Base-by-base conservation (phyloP, 1,140 invertebrate species). In the Uloborus diversus region DNA sequence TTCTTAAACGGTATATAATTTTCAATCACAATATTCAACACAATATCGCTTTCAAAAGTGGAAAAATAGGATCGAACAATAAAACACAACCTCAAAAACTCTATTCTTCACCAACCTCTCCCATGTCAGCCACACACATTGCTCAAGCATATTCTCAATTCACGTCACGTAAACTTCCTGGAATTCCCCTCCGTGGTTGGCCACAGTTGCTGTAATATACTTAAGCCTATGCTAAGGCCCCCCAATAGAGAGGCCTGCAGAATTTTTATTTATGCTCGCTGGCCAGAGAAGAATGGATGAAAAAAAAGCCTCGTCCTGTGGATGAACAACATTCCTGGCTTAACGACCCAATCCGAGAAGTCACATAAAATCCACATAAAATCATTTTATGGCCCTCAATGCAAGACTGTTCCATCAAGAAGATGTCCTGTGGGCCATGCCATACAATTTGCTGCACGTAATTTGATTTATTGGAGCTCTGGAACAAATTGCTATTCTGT, bases 381-480 rank as follows among this genome's bases (percentile, higher is more conserved):
- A 69, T n/a, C 27, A n/a, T 13, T 17, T 35, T 69, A 56, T 13
- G 20, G 11, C 32, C 30, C 35, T 49, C 4, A 56, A 25, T 25
- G 27, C 25, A 20, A 32, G 30, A 27, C 11, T 33, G 49, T 32
- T 69, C 49, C 49, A 69, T 69, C 56, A 56, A 20, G 20, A 4
- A 25, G n/a, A 56, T 23, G 53, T 33, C 17, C 17, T 17, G 13
- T 1, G 0, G 14, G 28, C 42, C 14, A 28, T 33, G 25, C 49
- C 14, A 33, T n/a, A 25, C 51, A 56, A 69, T 56, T 69, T 69
- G 42, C 27, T 56, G 9, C 35, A 49, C 51, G 25, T 69, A 53
- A 69, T 56, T 69, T 69, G 66, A 69, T 69, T 69, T 69, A 69
- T 69, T 56, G 53, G 33, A 69, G 13, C 25, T 49, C 28, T 25